Evolutionary conservation across 2,888 invertebrate species (phyloP), one percentile per base, ranked within the genome.

Genomic region (Orchestes rusci): DNA sequence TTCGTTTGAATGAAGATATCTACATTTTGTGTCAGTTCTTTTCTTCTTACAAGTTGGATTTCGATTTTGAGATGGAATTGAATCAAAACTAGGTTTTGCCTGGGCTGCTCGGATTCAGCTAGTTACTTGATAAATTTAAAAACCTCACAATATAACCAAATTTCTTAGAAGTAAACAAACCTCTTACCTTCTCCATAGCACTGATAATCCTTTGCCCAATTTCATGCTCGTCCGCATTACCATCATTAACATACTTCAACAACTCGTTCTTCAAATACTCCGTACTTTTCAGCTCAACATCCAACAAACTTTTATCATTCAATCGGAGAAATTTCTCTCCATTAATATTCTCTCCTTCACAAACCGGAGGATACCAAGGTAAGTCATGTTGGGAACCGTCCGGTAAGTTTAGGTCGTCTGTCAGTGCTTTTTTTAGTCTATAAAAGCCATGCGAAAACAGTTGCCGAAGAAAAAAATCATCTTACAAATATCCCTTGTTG

Each of bases 351-450:
- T 72, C 57, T 18, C 60, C 57, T 44, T 70, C 70, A 57, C 86
- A 87, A 5, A 74, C 67, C 1, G 86, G 86, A 13, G 85, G 85
- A 60, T 83, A 80, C 85, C 85, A 86, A 2, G 86, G 86, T 50
- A 86, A 66, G 31, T 80, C 75, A 56, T 84, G 82, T 58, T 83
- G 79, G 10, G 71, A 72, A 3, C 70, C 70, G 10, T 69, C 66
- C 4, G 75, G 70, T 35, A 85, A 71, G 4, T 76, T 80, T 50
- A 85, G 77, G 39, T 74, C 74, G 20, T 77, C 76, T 2, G 77
- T 75, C 43, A 84, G 65, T 43, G 82, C 66, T 13, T 67, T 61
- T 37, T 63, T 66, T 39, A 77, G 56, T 51, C 76, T 77, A 64
- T 46, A 63, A 63, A 28, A 39, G 7, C 16, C 4, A 10, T 12